Base-by-base conservation (phyloP, 2,888 invertebrate species). In the Hypercompe scribonia region DNA sequence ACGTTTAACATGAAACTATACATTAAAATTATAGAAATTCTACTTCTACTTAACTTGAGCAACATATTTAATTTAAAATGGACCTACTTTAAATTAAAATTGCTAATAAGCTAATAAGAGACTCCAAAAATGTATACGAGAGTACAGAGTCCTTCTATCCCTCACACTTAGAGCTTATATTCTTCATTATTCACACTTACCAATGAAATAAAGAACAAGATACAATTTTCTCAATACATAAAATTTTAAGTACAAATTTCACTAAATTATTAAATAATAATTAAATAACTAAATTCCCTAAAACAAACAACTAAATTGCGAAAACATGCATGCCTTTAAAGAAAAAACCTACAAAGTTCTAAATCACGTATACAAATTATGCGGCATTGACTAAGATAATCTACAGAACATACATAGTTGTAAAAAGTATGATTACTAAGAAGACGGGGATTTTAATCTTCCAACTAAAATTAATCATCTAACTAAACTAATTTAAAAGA, bases 41-140 rank as follows among this genome's bases (percentile, higher is more conserved):
- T 54, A 54, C n/a, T 54, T 54, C 54, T 54, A 54, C 54, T 54
- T 54, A n/a, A 54, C 28, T 54, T 54, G 54, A 54, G 54, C 54
- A 54, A 54, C n/a, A 54, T n/a, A 54, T n/a, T 54, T 54, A n/a
- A 13, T n/a, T 54, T n/a, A 3, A 54, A 54, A 54, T 54, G n/a
- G n/a, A 54, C 54, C n/a, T 54, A 54, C 54, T n/a, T 54, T 7
- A 50, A 54, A n/a, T 54, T 54, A n/a, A 13, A 28, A 28, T 28
- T 54, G n/a, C 50, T 50, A 54, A 0, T 28, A 8, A 28, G 54
- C 54, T 54, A 54, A 54, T 7, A n/a, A 54, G 1, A 28, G 3
- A 8, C 50, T 54, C 3, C 54, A 13, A 54, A 50, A 50, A 21
- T 21, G 3, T 46, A 46, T 21, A 21, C 21, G 21, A 21, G 21